Base-by-base conservation (phyloP, 2,888 invertebrate genomes). In the Dexiosoma caninum region DNA sequence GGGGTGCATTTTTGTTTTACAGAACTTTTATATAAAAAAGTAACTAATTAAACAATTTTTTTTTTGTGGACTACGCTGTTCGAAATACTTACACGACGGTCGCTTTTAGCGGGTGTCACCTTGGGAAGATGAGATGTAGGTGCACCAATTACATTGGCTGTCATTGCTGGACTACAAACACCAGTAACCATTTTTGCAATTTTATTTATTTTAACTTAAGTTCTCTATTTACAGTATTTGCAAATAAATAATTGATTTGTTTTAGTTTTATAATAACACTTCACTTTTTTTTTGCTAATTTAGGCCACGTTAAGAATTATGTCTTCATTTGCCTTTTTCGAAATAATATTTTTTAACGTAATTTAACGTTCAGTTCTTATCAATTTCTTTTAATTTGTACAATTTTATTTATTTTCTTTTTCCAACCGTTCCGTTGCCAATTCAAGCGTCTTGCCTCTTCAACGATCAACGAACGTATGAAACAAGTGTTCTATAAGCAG, bases 71-170 rank as follows among this genome's bases (percentile, higher is more conserved):
- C 7, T 8, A 3, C 8, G 2, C 2, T 46, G 0, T 19, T 35
- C 49, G 62, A 80, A 83, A 83, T 78, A 90, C 90, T 88, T 89
- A 90, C 90, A 87, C 90, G 88, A 85, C 90, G 89, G 86, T 90
- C 90, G 83, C 89, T 90, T 83, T 90, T 90, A 27, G 87, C 84
- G 49, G 90, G 88, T 69, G 86, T 83, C 80, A 85, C 85, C 84
- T 87, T 86, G 70, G 84, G 81, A 40, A 64, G 84, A 84, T 86
- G 87, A 84, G 85, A 83, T 44, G 85, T 86, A 57, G 88, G 86
- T 78, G 86, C 84, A 83, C 88, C 86, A 83, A 89, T 84, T 60
- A 87, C 86, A 82, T 87, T 89, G 83, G 88, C 85, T 75, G 85
- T 87, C 87, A 90, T 88, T 84, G 85, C 87, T 78, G 85, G 83